A percentile compares a stretch with the other conserved stretches of the same genome.
Conservation (phyloP, 2,797 vertebrate species). For the Hippoglossus hippoglossus region DNA sequence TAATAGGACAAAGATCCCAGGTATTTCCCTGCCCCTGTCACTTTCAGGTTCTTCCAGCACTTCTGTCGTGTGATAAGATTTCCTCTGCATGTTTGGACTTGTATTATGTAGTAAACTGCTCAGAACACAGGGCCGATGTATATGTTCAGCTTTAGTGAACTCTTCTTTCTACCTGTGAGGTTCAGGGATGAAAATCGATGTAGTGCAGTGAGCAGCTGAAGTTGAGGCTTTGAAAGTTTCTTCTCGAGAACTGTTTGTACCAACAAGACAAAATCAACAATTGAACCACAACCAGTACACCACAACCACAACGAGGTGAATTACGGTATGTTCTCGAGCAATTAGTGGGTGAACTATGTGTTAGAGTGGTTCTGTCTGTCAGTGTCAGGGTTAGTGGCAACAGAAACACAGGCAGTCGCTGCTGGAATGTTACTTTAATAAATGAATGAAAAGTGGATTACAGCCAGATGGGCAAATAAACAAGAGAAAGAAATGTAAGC, state of each 20-base stretch:
- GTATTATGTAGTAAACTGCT: slow-evolving; percentile 9
- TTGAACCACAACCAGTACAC: neutral
- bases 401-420: neutral
- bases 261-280: neutral
- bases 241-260: neutral
- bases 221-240: neutral
- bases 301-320: neutral
- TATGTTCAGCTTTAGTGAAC: neutral
- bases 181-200: neutral
- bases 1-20: slow-evolving; percentile 6
- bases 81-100: slow-evolving; percentile 49
- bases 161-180: neutral
- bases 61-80: neutral
- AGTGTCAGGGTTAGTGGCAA: too few species aligned
- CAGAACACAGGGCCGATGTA: neutral
- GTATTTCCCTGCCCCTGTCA: neutral
- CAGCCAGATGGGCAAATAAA: neutral
- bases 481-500: too few species aligned
- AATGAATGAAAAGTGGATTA: neutral
- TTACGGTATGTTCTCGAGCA: neutral
- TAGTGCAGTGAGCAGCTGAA: neutral
- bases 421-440: neutral
- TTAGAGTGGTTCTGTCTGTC: too few species aligned
- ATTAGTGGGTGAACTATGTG: too few species aligned
- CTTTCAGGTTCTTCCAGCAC: slow-evolving; percentile 20